These are phyloP conservation scores for Timandra comae DNA, from an alignment of 2,888 invertebrate genomes.

Conservation along the genomic window DNA sequence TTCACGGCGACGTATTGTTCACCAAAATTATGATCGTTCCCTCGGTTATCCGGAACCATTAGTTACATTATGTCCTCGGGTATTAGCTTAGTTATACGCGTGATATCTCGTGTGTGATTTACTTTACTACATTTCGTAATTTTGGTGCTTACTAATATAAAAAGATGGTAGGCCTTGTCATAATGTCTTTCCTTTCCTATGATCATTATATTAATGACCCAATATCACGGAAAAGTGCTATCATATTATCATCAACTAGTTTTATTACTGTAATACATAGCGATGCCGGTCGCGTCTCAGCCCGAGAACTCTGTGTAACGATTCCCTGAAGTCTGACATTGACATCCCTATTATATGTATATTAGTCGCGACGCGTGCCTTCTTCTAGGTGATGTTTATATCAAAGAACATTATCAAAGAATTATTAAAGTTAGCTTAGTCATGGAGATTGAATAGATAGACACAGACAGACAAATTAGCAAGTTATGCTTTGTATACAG, in stretches of 20 bases:
- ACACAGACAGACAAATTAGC: too few relatives aligned
- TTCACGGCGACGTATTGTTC: constrained; percentile 58
- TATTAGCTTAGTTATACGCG: constrained; percentile 42
- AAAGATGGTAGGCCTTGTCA: constrained; percentile 10
- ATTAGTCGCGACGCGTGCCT: too few relatives aligned
- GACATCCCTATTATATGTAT: too few relatives aligned
- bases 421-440: too few relatives aligned
- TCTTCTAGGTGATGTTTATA: too few relatives aligned
- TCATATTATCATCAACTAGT: constrained; percentile 15
- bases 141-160: constrained; percentile 7
- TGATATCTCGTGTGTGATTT: constrained; percentile 32
- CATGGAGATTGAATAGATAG: too few relatives aligned
- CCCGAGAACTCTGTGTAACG: too few relatives aligned
- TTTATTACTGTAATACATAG: constrained; percentile 1
- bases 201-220: constrained; percentile 20
- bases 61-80: constrained; percentile 55
- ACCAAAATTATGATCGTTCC: constrained; percentile 61
- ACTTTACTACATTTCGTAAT: constrained; percentile 15
- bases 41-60: constrained; percentile 57
- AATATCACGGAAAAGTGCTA: constrained; percentile 23
- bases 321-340: too few relatives aligned
- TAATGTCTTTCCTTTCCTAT: constrained; percentile 15
- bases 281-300: not conserved
- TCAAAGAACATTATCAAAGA: too few relatives aligned
- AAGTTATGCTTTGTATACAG: not conserved